Percentiles rank a stretch among this genome's conserved stretches.
Evolutionary conservation across 2,113 vertebrate species (phyloP).

Genomic region (Anhinga rufa): DNA sequence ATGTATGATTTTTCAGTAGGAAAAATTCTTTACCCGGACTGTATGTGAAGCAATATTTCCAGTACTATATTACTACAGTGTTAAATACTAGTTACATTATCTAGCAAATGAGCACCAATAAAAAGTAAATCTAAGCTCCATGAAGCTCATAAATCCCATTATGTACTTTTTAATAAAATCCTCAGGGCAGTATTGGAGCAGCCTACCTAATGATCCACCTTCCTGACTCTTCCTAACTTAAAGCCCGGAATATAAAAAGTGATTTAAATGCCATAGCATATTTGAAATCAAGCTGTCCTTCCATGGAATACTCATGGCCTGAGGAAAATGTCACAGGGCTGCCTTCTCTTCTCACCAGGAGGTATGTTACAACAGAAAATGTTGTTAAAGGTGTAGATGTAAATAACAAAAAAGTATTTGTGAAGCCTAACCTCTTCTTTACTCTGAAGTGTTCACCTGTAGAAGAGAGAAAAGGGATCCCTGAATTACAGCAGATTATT

Average conservation of each 20-base stretch:
- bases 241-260: conserved; percentile 54
- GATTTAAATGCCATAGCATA: conserved; percentile 55
- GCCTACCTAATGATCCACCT: conserved; percentile 56
- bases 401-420: neutral
- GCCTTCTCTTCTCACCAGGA: conserved; percentile 52
- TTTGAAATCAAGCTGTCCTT: conserved; percentile 59
- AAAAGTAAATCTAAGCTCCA: neutral
- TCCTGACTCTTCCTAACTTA: conserved; percentile 59
- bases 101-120: conserved; percentile 12
- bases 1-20: neutral
- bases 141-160: conserved; percentile 54
- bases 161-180: conserved; percentile 67
- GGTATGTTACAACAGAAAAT: conserved; percentile 43
- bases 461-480: neutral
- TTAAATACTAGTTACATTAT: neutral
- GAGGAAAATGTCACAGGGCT: conserved; percentile 58
- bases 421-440: neutral
- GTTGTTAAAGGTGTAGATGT: conserved; percentile 3
- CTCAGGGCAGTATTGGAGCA: conserved; percentile 60
- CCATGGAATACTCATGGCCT: conserved; percentile 54
- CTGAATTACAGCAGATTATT: neutral
- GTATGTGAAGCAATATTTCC: neutral
- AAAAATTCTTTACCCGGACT: neutral
- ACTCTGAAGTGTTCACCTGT: neutral
- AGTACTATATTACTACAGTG: neutral